Percentiles rank a stretch among this genome's conserved stretches.
Evolutionary conservation across 2,888 invertebrate genomes (phyloP).

Genomic region (Caenorhabditis uteleia): DNA sequence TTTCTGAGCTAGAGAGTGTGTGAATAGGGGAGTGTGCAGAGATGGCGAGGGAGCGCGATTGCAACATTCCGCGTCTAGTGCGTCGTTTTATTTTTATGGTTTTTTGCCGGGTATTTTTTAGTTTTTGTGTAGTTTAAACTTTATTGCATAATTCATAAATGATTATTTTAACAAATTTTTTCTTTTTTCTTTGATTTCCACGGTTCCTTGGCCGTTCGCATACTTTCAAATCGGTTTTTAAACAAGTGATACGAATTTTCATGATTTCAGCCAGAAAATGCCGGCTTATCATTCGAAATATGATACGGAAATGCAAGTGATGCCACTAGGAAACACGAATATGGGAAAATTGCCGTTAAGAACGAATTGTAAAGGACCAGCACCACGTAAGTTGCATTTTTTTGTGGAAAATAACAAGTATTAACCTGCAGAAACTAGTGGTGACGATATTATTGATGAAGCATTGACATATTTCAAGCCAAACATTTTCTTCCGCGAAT

Average conservation of each 20-base stretch:
- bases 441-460: slow-evolving; percentile 94
- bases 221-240: no score
- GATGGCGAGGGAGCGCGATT: no score
- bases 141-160: no score
- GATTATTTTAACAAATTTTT: background rate
- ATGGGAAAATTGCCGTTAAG: slow-evolving; percentile 88
- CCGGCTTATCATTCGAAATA: slow-evolving; percentile 96
- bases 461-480: slow-evolving; percentile 96
- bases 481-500: slow-evolving; percentile 97
- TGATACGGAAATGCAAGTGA: slow-evolving; percentile 76
- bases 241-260: slow-evolving; percentile 3
- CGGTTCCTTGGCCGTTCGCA: no score
- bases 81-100: no score
- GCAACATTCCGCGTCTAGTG: no score
- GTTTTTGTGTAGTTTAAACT: no score
- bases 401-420: background rate
- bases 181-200: no score
- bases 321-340: slow-evolving; percentile 78
- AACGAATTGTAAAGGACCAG: slow-evolving; percentile 90
- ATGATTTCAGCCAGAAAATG: no score
- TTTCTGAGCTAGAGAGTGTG: no score
- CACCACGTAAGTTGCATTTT: slow-evolving; percentile 75
- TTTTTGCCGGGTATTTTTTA: no score
- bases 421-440: slow-evolving; percentile 69
- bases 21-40: no score